These are phyloP conservation scores for Heliconius ismenius DNA, from an alignment of 2,888 invertebrate species.

Conservation along the genomic window DNA sequence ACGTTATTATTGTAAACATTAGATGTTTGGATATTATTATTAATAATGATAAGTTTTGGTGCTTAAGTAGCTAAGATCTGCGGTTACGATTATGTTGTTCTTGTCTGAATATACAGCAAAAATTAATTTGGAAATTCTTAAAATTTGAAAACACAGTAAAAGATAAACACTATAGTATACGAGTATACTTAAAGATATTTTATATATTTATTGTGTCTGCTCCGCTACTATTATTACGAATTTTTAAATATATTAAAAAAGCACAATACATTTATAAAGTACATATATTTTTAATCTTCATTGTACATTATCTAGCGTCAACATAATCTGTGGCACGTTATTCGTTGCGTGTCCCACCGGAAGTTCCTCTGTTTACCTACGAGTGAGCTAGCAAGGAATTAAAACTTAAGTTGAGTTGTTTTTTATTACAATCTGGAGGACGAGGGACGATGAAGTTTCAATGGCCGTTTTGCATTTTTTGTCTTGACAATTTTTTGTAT, in stretches of 20 bases:
- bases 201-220: too few species aligned
- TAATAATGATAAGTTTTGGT: background rate
- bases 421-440: slow-evolving; percentile 54
- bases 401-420: slow-evolving; percentile 59
- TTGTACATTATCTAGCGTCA: slow-evolving; percentile 13
- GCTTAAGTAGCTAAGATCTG: background rate
- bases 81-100: too few species aligned
- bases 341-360: slow-evolving; percentile 48
- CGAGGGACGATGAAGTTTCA: slow-evolving; percentile 39
- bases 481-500: slow-evolving; percentile 28
- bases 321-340: slow-evolving; percentile 49
- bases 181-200: too few species aligned
- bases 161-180: too few species aligned
- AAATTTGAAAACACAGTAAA: too few species aligned
- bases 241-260: too few species aligned
- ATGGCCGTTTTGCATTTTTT: slow-evolving; percentile 41
- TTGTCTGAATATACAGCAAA: too few species aligned
- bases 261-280: background rate
- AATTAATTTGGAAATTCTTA: too few species aligned
- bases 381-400: slow-evolving; percentile 56
- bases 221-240: too few species aligned
- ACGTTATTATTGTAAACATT: too few species aligned
- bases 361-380: slow-evolving; percentile 60
- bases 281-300: background rate
- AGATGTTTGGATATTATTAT: too few species aligned